Conservation (phyloP, 2,888 invertebrate genomes). For the Gnatocerus cornutus region DNA sequence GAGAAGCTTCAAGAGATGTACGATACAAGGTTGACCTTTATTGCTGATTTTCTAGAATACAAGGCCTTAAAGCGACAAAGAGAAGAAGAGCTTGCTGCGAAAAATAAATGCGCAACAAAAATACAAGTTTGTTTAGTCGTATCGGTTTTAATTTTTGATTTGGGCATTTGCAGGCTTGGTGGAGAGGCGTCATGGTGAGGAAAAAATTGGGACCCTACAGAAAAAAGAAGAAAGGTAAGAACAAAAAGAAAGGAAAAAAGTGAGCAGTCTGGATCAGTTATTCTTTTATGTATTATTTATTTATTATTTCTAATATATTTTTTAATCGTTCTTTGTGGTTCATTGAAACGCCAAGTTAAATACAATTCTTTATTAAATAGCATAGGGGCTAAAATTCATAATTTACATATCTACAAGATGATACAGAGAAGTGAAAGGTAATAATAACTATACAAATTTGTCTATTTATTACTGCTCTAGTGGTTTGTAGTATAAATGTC, state of each 20-base stretch:
- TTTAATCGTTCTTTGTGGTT: neutral
- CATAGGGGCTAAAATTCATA: slow-evolving; percentile 62
- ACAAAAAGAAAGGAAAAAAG: slow-evolving; percentile 34
- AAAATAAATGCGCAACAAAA: slow-evolving; percentile 56
- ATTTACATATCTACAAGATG: slow-evolving; percentile 69
- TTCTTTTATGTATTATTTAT: slow-evolving; percentile 13
- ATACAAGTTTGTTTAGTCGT: no score
- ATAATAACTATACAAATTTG: slow-evolving; percentile 64
- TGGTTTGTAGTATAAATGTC: slow-evolving; percentile 49
- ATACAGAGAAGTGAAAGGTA: slow-evolving; percentile 64
- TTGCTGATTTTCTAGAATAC: slow-evolving; percentile 60
- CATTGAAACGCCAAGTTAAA: slow-evolving; percentile 28
- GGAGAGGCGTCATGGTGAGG: slow-evolving; percentile 62
- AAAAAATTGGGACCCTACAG: slow-evolving; percentile 60
- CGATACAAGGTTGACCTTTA: slow-evolving; percentile 56
- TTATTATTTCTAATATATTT: slow-evolving; percentile 13
- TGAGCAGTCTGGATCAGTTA: no score
- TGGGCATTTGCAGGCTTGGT: slow-evolving; percentile 59
- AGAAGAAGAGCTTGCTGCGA: slow-evolving; percentile 48
- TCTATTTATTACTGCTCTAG: slow-evolving; percentile 44
- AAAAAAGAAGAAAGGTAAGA: slow-evolving; percentile 56
- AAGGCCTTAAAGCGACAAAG: slow-evolving; percentile 55
- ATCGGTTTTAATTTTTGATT: neutral
- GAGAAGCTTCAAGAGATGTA: slow-evolving; percentile 52
- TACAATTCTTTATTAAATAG: slow-evolving; percentile 65